Percentiles rank a stretch among this genome's conserved stretches.
Conservation (phyloP, 2,888 invertebrate species). For the Gisinianus flammeolus region DNA sequence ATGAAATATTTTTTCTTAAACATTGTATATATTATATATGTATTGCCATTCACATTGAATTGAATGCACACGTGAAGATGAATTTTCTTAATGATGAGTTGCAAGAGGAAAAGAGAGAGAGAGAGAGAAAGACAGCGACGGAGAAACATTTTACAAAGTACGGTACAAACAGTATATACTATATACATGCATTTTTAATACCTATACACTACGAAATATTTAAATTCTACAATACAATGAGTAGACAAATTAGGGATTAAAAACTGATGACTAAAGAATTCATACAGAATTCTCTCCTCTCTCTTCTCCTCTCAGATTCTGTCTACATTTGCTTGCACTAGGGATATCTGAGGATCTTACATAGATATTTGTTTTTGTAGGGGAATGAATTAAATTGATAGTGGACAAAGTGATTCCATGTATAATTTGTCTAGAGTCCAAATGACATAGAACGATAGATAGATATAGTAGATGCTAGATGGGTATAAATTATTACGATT, state of each 20-base stretch:
- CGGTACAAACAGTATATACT: neutral
- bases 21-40: neutral
- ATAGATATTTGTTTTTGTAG: neutral
- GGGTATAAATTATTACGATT: neutral
- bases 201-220: neutral
- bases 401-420: neutral
- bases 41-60: neutral
- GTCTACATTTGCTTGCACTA: neutral
- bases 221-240: neutral
- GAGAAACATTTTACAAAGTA: too few relatives aligned
- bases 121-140: neutral
- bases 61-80: neutral
- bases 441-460: conserved; percentile 8
- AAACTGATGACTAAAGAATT: neutral
- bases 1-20: neutral
- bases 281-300: neutral
- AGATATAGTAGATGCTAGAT: neutral
- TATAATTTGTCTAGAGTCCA: neutral
- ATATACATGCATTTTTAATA: neutral
- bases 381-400: conserved; percentile 22
- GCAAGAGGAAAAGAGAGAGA: neutral
- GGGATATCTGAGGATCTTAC: too few relatives aligned
- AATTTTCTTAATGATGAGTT: neutral
- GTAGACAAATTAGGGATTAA: neutral
- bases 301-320: neutral